Conservation (phyloP, 2,113 vertebrate species). For the Albula glossodonta region DNA sequence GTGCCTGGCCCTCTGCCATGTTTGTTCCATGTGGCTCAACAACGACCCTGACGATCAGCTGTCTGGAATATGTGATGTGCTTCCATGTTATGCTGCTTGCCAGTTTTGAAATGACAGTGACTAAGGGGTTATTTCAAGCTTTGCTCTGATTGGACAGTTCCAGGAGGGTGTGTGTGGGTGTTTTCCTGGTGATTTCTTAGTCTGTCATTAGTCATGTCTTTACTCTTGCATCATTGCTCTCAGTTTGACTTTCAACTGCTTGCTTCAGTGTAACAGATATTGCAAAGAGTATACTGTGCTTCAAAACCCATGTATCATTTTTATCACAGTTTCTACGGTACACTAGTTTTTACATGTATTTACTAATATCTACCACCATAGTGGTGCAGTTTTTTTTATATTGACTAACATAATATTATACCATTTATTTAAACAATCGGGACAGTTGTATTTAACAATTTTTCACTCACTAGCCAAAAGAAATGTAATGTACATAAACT, state of each 20-base stretch:
- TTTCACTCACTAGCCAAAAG: too few species aligned
- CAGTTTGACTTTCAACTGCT: not conserved
- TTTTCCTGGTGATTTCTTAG: not conserved
- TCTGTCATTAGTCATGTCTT: not conserved
- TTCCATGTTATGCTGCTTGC: not conserved
- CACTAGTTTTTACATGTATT: too few species aligned
- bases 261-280: not conserved
- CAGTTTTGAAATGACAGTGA: not conserved
- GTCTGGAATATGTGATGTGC: not conserved
- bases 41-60: not conserved
- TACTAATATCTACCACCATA: too few species aligned
- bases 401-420: too few species aligned
- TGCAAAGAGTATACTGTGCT: not conserved
- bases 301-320: not conserved
- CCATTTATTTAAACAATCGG: too few species aligned
- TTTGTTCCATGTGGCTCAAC: not conserved
- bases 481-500: too few species aligned
- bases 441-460: too few species aligned
- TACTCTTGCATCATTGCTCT: not conserved
- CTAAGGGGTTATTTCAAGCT: not conserved
- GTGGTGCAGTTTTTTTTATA: too few species aligned
- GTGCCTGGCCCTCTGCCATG: not conserved
- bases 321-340: not conserved
- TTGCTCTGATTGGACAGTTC: not conserved
- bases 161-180: not conserved